Evolutionary conservation across 2,888 invertebrate species (phyloP), one percentile per base, ranked within the genome.

Genomic region (Eucera pruinosa): DNA sequence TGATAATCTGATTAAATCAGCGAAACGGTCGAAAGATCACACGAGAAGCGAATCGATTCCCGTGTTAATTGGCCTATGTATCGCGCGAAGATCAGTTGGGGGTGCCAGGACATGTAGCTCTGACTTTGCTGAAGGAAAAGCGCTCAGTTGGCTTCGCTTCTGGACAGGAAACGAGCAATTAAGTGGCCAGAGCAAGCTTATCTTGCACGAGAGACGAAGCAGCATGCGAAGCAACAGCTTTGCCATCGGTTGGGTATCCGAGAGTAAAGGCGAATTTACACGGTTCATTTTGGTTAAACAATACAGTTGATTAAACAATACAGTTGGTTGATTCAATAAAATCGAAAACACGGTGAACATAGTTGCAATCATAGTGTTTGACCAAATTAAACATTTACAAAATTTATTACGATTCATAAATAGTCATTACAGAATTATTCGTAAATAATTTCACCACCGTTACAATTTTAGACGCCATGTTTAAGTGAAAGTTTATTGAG

Each of bases 141-240:
- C 68, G 58, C 68, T 80, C 72, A 30, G 76, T 73, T 57, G 43
- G 76, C 45, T 77, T 80, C 76, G 85, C 83, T 86, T 87, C 87
- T 89, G 84, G 86, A 87, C 91, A 91, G 91, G 91, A 91, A 91
- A 90, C 88, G 89, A 87, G 89, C 90, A 91, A 91, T 91, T 91
- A 91, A 90, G 87, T 79, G 84, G 82, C 86, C 84, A 81, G 80
- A 83, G 84, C 86, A 86, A 88, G 86, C 86, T 90, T 89, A 90
- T 91, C 90, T 86, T 87, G 77, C 76, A 67, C 82, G 79, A 74
- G 71, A 66, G 78, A 48, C 67, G 64, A 41, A 76, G 74, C 74
- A 74, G 65, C 75, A 68, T 69, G 58, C 66, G 60, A 76, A 67
- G 52, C 66, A 55, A 71, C 69, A 62, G 75, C 69, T 36, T 45